Percentiles rank a stretch among this genome's conserved stretches.
phyloP scores from a whole-genome alignment of 2,797 vertebrate species.

The Hippopotamyrus pictus region DNA sequence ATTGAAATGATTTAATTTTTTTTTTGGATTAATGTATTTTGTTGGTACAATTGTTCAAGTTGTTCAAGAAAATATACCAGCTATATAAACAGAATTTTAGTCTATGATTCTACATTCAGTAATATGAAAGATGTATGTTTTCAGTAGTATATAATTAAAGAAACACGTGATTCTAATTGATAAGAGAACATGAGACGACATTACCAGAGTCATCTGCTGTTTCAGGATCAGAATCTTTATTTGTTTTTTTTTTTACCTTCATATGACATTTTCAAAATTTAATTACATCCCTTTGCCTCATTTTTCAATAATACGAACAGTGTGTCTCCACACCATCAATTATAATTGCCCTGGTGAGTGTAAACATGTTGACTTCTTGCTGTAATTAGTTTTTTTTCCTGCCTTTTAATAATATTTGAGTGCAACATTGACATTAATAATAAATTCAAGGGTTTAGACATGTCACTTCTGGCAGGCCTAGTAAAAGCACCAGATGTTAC shows the following conservation, averaged over 20 bases:
- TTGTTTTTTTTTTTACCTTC: neutral
- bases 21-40: neutral
- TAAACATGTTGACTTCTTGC: neutral
- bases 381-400: neutral
- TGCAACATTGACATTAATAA: constrained; percentile 7
- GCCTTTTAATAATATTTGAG: neutral
- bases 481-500: neutral
- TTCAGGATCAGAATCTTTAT: neutral
- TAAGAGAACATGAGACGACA: neutral
- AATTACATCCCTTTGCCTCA: neutral
- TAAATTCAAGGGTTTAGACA: neutral
- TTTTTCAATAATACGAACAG: neutral
- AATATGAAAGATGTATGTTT: neutral
- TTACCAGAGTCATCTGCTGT: neutral
- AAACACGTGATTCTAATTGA: neutral
- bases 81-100: neutral
- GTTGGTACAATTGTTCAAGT: neutral
- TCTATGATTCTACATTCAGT: neutral
- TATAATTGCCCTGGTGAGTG: neutral
- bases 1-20: neutral
- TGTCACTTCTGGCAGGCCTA: neutral
- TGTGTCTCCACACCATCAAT: neutral
- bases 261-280: neutral
- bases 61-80: neutral
- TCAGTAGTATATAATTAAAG: neutral